phyloP scores from a whole-genome alignment of 2,888 invertebrate species.

The Tetranychus piercei region DNA sequence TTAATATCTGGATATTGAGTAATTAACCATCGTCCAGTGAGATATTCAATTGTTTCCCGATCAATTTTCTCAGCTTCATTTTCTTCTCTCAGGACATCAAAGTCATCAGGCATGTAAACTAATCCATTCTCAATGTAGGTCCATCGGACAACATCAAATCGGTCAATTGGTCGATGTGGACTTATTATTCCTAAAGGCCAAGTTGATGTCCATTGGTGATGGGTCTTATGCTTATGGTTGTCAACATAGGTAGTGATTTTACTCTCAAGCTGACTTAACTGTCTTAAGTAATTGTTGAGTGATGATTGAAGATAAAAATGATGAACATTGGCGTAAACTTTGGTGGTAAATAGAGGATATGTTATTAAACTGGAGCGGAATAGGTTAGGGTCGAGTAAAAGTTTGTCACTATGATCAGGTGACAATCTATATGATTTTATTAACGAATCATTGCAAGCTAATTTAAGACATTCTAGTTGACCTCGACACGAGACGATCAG shows the following conservation, averaged over 20 bases:
- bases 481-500: conserved; percentile 6
- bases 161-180: conserved; percentile 46
- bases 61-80: conserved; percentile 4
- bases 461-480: not conserved
- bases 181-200: conserved; percentile 59
- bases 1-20: not conserved
- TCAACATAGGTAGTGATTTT: not conserved
- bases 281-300: not conserved
- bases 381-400: not conserved
- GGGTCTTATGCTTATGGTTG: not conserved
- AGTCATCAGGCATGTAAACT: conserved; percentile 24
- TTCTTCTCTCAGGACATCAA: not conserved
- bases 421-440: not conserved
- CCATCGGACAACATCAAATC: conserved; percentile 70
- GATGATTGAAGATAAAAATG: not conserved
- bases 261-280: not conserved
- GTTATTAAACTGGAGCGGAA: not conserved
- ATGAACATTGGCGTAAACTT: not conserved
- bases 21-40: not conserved
- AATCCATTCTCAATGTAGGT: conserved; percentile 34
- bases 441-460: not conserved
- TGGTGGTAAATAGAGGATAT: conserved; percentile 4
- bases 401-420: not conserved
- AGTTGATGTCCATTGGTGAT: not conserved
- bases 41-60: not conserved